These are phyloP conservation scores for Agrilus mali DNA, from an alignment of 2,888 invertebrate genomes.

Conservation along the genomic window DNA sequence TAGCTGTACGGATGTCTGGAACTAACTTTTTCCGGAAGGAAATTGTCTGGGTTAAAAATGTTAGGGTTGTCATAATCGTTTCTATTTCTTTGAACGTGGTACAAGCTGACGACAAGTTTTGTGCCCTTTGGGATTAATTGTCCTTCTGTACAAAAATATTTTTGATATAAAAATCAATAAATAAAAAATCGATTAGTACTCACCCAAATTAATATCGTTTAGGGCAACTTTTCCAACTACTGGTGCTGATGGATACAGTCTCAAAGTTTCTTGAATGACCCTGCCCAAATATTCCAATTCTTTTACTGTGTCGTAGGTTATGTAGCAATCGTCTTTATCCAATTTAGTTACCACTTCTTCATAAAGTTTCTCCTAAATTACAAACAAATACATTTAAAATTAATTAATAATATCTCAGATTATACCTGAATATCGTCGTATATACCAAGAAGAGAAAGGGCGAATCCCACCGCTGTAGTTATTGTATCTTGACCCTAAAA, in stretches of 20 bases:
- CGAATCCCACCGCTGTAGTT: conserved; percentile 17
- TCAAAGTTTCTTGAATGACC: conserved; percentile 16
- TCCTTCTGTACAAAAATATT: conserved; percentile 5
- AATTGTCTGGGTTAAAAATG: conserved; percentile 56
- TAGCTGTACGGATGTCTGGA: conserved; percentile 60
- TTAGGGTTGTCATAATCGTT: conserved; percentile 51
- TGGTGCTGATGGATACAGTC: conserved; percentile 15
- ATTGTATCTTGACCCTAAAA: conserved; percentile 22
- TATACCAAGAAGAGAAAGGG: conserved; percentile 17
- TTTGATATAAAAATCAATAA: too few relatives aligned
- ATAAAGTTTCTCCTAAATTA: conserved; percentile 10
- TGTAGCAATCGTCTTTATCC: conserved; percentile 5
- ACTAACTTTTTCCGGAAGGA: conserved; percentile 54
- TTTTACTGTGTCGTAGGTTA: conserved; percentile 13
- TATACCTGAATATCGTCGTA: conserved; percentile 16
- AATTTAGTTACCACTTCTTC: conserved; percentile 10
- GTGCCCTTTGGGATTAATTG: conserved; percentile 15
- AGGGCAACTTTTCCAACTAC: conserved; percentile 11
- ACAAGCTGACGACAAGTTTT: conserved; percentile 12
- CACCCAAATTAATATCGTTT: conserved; percentile 13
- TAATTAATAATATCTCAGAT: background rate
- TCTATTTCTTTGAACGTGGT: conserved; percentile 46
- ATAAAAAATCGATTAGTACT: background rate
- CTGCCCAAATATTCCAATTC: conserved; percentile 14
- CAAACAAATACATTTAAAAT: background rate